Evolutionary conservation across 2,888 invertebrate species (phyloP).

Genomic region (Apamea epomidion): DNA sequence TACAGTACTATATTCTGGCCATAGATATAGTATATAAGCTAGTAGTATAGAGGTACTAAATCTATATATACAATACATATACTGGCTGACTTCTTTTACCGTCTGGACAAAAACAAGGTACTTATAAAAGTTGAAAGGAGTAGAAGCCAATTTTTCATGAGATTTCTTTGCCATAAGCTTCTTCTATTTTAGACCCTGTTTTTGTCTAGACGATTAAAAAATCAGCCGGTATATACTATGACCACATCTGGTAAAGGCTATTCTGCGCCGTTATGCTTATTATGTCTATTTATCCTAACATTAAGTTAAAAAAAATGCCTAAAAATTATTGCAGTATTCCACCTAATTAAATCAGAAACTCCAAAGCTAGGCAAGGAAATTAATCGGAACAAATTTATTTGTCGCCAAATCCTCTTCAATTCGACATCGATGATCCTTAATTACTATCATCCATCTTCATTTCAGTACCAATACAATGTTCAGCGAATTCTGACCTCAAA

Average conservation of each 20-base stretch:
- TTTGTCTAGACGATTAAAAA: not conserved
- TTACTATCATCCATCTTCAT: conserved; percentile 39
- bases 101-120: too few relatives aligned
- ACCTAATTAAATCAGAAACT: not conserved
- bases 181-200: not conserved
- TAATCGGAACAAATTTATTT: not conserved
- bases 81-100: too few relatives aligned
- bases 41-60: too few relatives aligned
- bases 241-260: not conserved
- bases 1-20: not conserved
- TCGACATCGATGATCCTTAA: conserved; percentile 10
- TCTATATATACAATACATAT: too few relatives aligned
- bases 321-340: not conserved
- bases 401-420: not conserved
- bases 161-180: too few relatives aligned
- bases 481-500: conserved; percentile 37
- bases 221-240: not conserved
- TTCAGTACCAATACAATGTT: conserved; percentile 35
- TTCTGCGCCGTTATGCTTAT: not conserved
- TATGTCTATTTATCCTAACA: not conserved
- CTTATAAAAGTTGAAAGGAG: not conserved
- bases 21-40: too few relatives aligned
- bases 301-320: not conserved
- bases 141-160: too few relatives aligned
- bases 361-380: not conserved